These are phyloP conservation scores for Champsocephalus esox DNA, from an alignment of 2,797 vertebrate genomes.

Conservation along the genomic window DNA sequence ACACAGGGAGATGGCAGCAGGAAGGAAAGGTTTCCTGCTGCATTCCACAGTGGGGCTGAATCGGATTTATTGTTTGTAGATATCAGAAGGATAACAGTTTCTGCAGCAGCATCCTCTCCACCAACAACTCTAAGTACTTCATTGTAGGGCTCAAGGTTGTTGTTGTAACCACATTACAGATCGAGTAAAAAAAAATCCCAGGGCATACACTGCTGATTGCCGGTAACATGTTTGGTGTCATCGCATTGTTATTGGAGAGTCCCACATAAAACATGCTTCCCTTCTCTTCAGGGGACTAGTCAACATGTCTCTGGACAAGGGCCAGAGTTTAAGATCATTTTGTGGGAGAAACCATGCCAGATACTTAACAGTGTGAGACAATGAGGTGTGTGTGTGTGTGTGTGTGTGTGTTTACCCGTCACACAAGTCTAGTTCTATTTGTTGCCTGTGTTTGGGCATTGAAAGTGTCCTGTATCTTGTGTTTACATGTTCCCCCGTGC, in stretches of 20 bases:
- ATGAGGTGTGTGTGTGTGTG: slow-evolving; percentile 23
- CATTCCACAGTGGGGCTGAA: slow-evolving; percentile 27
- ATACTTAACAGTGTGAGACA: slow-evolving; percentile 32
- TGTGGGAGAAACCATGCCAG: slow-evolving; percentile 6
- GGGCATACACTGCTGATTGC: not conserved
- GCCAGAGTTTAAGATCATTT: slow-evolving; percentile 17
- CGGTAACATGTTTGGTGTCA: slow-evolving; percentile 9
- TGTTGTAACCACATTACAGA: not conserved
- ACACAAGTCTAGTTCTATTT: not conserved
- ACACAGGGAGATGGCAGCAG: slow-evolving; percentile 7
- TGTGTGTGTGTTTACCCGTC: slow-evolving; percentile 1
- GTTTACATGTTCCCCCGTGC: slow-evolving; percentile 46
- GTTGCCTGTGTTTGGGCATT: slow-evolving; percentile 42
- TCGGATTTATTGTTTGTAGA: slow-evolving; percentile 7
- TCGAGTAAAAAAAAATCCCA: not conserved
- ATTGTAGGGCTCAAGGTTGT: not conserved
- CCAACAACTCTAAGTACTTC: too few relatives aligned
- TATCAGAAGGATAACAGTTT: not conserved
- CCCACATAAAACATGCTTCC: not conserved
- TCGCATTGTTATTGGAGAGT: not conserved
- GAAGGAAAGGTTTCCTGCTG: slow-evolving; percentile 37
- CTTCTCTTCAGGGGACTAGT: not conserved
- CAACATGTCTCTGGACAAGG: slow-evolving; percentile 16
- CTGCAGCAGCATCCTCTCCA: not conserved
- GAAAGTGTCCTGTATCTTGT: not conserved